Evolutionary conservation across 2,797 vertebrate genomes (phyloP), one percentile per base, ranked within the genome.

Genomic region (Anableps anableps): DNA sequence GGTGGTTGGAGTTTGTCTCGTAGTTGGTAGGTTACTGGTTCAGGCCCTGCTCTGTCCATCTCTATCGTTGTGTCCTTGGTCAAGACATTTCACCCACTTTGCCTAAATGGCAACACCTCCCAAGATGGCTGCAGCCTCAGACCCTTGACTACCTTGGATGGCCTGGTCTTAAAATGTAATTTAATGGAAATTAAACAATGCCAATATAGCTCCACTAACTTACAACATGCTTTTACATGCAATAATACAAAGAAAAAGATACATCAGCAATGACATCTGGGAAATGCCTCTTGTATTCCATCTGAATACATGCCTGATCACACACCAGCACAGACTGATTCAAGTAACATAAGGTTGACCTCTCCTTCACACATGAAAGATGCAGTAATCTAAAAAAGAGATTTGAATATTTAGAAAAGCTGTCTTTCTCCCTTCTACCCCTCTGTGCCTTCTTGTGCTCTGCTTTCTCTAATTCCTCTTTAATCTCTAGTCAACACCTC

Each of bases 401-500:
- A 91, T 93, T 89, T 93, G 87, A 94, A 94, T 92, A 92, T 92
- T 92, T 87, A 88, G 79, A 79, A 85, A 80, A 80, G 81, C 74
- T 79, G 80, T 72, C 73, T 70, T 48, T 26, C 53, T 74, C 10
- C 66, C 77, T 76, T 11, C 5, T 47, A 48, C 75, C 53, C 48
- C 76, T 89, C 41, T 78, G 82, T 75, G 77, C 34, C 76, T 81
- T 83, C 81, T 71, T 82, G 70, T 66, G 82, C 86, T 90, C 73
- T 23, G 87, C 82, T 89, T 80, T 83, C 84, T 79, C 83, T 94
- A 89, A 91, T 91, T 93, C 86, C 86, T 85, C 76, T 89, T 88
- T 93, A 94, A 94, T 94, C 92, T 93, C 86, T 80, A 91, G 92
- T 93, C 93, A 90, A 93, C 92, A 94, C 91, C 86, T 94, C 88